These are phyloP conservation scores for Pseudoatta argentina DNA, from an alignment of 1,140 invertebrate species.

Conservation along the genomic window DNA sequence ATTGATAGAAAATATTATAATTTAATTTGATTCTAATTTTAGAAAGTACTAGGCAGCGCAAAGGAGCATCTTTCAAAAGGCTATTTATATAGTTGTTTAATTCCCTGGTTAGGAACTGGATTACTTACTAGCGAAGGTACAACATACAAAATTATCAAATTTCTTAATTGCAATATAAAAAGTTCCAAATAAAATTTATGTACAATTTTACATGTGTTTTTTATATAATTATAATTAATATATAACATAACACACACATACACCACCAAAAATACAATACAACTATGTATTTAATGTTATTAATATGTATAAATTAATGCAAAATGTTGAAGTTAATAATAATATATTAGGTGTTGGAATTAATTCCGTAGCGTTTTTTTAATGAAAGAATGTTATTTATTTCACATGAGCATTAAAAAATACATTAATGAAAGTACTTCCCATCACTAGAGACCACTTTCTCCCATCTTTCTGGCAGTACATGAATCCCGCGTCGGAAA, in stretches of 20 bases:
- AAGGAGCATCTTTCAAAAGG: slow-evolving; percentile 88
- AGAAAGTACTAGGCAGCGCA: slow-evolving; percentile 78
- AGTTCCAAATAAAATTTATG: neutral
- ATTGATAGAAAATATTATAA: neutral
- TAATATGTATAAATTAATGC: slow-evolving; percentile 89
- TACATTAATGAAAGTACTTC: too few relatives aligned
- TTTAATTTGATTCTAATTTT: slow-evolving; percentile 35
- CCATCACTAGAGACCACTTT: too few relatives aligned
- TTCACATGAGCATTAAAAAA: too few relatives aligned
- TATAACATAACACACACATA: slow-evolving; percentile 79
- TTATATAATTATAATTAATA: neutral
- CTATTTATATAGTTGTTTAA: neutral
- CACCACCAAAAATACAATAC: slow-evolving; percentile 82
- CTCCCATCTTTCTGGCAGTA: too few relatives aligned
- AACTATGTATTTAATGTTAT: slow-evolving; percentile 86
- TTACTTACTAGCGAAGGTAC: slow-evolving; percentile 13
- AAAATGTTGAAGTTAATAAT: slow-evolving; percentile 85
- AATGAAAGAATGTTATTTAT: too few relatives aligned
- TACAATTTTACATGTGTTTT: neutral
- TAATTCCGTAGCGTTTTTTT: too few relatives aligned
- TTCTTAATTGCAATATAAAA: neutral
- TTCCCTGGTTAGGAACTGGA: neutral
- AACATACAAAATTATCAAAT: neutral
- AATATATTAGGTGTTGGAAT: too few relatives aligned
- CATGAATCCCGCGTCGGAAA: too few relatives aligned